Evolutionary conservation across 2,888 invertebrate genomes (phyloP).

Genomic region (Platycnemis pennipes): DNA sequence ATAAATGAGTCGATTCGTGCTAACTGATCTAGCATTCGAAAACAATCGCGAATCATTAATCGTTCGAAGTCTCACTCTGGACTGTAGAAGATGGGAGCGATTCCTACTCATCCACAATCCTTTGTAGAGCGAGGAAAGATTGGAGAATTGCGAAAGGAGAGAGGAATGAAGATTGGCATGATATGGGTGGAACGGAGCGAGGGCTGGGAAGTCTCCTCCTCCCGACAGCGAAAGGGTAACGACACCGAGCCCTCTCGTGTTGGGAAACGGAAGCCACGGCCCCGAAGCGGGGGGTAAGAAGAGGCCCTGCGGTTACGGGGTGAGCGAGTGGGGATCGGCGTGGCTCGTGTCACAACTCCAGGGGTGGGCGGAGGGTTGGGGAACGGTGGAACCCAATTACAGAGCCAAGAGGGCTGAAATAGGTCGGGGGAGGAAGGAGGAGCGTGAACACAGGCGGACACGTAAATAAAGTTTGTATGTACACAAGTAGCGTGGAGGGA

Average conservation of each 20-base stretch:
- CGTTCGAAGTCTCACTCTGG: too few species aligned
- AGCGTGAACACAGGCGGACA: background rate
- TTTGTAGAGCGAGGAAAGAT: too few species aligned
- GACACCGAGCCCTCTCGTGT: background rate
- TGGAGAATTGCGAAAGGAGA: too few species aligned
- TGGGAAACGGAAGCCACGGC: background rate
- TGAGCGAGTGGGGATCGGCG: background rate
- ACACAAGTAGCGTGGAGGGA: background rate
- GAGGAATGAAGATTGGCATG: background rate
- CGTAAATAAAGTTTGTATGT: background rate
- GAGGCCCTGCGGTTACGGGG: background rate
- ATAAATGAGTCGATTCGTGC: too few species aligned
- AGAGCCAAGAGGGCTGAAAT: background rate
- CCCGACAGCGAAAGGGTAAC: background rate
- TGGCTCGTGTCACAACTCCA: background rate
- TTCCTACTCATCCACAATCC: too few species aligned
- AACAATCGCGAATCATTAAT: too few species aligned
- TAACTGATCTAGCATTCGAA: too few species aligned
- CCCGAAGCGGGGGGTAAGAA: background rate
- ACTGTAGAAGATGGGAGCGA: too few species aligned
- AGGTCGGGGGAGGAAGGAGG: background rate
- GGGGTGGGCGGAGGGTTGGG: conserved; percentile 37
- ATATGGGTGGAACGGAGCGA: background rate
- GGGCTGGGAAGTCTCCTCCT: background rate
- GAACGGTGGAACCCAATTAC: conserved; percentile 25